These are phyloP conservation scores for Cabera pusaria DNA, from an alignment of 2,888 invertebrate genomes.

Conservation along the genomic window DNA sequence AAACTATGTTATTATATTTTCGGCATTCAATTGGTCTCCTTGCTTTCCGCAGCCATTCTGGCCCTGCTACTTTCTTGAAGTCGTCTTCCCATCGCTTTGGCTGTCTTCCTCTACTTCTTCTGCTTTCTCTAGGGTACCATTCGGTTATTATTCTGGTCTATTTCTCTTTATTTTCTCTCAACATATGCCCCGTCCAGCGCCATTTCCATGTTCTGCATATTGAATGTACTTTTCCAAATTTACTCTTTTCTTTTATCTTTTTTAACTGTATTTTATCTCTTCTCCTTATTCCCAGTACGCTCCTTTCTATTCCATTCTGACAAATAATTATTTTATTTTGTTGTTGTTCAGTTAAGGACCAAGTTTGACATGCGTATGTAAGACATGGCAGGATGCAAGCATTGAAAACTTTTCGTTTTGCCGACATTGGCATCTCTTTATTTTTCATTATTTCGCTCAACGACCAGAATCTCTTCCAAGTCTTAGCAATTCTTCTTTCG, in stretches of 20 bases:
- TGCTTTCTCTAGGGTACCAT: no score
- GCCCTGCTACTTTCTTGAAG: slow-evolving; percentile 3
- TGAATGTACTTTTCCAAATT: not conserved
- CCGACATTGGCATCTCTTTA: slow-evolving; percentile 1
- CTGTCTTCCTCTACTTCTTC: slow-evolving; percentile 10
- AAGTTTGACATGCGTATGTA: not conserved
- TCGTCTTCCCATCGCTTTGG: slow-evolving; percentile 7
- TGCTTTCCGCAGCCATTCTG: slow-evolving; percentile 1
- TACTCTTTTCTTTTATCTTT: slow-evolving; percentile 5
- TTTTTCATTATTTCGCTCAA: slow-evolving; percentile 24
- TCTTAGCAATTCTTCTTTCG: slow-evolving; percentile 20
- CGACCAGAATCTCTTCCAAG: slow-evolving; percentile 23
- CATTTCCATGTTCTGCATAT: no score
- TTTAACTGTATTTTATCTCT: slow-evolving; percentile 5
- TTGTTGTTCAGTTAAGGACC: not conserved
- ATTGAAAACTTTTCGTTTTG: slow-evolving; percentile 11
- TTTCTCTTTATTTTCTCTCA: no score
- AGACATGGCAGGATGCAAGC: slow-evolving; percentile 7
- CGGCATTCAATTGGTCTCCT: no score
- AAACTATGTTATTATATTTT: no score
- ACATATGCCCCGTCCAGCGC: no score
- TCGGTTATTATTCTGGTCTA: slow-evolving; percentile 8
- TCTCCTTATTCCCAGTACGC: not conserved
- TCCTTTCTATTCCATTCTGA: no score
- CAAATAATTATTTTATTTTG: no score